Base-by-base conservation (phyloP, 2,797 vertebrate genomes). In the Danio albolineatus region DNA sequence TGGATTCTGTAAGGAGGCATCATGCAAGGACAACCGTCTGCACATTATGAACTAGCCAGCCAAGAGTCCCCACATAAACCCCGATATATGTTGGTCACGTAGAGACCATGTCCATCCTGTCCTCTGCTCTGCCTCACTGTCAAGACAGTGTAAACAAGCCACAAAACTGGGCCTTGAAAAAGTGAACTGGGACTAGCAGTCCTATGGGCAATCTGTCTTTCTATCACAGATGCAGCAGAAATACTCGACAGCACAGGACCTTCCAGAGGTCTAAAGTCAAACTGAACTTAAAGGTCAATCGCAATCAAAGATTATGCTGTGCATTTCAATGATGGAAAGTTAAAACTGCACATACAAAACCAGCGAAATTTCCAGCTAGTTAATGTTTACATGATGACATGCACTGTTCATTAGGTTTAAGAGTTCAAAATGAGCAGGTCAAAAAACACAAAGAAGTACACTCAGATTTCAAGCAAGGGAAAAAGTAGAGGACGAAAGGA, bases 401-500 rank as follows among this genome's bases (percentile, higher is more conserved):
- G 56, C 46, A 59, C 44, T 69, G 5, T 53, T 36, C 39, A 49
- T 56, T 60, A 38, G 44, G 7, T 51, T 61, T 21, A 75, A 64
- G 70, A 76, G 54, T 80, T 14, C 70, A 87, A 84, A 85, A 75
- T 87, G 84, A 92, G 91, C 88, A 90, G 85, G 88, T 76, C 41
- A 64, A 28, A n/a, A 36, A 38, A 66, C 60, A 72, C 66, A 73
- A 65, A 78, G 69, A 69, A 49, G 39, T 67, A 83, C 69, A 90
- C 81, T 89, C 76, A 85, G 81, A 57, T 59, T 72, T 87, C 88
- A 84, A 82, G 65, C 81, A 86, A 90, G 86, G 80, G 87, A 83
- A 89, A 85, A 85, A 89, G 85, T 87, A 89, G 78, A 91, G 86
- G 85, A 89, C 86, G 82, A 86, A 86, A 85, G 48, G 28, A 85